A percentile compares a stretch with the other conserved stretches of the same genome.
phyloP scores from a whole-genome alignment of 1,140 invertebrate genomes.

The Drosophila tsacasi region DNA sequence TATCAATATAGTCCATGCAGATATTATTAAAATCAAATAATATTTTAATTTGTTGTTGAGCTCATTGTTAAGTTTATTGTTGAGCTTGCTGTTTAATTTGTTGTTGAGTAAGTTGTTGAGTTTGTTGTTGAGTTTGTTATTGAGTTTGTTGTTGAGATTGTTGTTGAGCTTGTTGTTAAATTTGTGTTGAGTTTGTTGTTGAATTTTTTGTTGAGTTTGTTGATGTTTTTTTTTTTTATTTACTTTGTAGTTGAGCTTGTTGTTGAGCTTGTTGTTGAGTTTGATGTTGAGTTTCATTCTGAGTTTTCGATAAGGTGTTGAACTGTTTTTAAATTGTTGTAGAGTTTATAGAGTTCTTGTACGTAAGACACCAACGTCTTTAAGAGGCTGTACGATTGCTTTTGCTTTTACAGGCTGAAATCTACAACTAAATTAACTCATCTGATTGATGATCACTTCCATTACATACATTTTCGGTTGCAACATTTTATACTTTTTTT shows the following conservation, averaged over 20 bases:
- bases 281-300: neutral
- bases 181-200: neutral
- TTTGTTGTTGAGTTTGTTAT: neutral
- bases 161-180: neutral
- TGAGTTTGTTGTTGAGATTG: neutral
- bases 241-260: neutral
- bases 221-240: neutral
- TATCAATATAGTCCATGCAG: too few species aligned
- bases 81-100: neutral
- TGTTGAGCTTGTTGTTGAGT: neutral
- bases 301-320: neutral
- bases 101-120: too few species aligned
- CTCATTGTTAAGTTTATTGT: too few species aligned
- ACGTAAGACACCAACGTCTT: neutral
- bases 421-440: too few species aligned
- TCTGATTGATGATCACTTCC: too few species aligned
- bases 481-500: neutral
- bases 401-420: too few species aligned
- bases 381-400: neutral
- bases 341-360: neutral
- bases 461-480: too few species aligned
- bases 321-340: neutral
- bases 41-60: too few species aligned
- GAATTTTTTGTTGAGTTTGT: neutral
- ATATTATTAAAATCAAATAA: too few species aligned